phyloP scores from a whole-genome alignment of 2,888 invertebrate species.

The Apodemia duryi region DNA sequence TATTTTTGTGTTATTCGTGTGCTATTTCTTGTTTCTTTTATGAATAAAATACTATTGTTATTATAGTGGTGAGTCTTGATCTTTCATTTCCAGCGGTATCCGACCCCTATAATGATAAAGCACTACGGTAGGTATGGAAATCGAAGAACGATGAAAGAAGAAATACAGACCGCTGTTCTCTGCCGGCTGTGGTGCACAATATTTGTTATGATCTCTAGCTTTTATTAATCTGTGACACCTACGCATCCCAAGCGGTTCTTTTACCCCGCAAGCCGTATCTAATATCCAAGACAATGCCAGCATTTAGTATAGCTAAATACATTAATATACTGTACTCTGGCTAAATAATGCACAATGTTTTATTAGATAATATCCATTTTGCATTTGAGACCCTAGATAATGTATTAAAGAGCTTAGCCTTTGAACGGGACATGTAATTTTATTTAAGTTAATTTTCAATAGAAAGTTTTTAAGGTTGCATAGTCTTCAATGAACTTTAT shows the following conservation, averaged over 20 bases:
- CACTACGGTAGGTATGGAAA: no score
- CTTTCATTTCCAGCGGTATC: no score
- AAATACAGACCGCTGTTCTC: no score
- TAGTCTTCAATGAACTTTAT: no score
- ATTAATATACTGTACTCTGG: constrained; percentile 46
- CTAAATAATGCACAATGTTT: constrained; percentile 55
- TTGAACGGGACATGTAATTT: background rate
- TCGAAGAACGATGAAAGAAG: no score
- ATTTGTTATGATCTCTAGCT: background rate
- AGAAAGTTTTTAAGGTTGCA: no score
- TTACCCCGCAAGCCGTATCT: constrained; percentile 52
- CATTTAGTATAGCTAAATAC: constrained; percentile 51
- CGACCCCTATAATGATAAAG: no score
- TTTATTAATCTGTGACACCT: constrained; percentile 41
- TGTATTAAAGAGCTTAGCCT: background rate
- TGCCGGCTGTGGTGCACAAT: no score
- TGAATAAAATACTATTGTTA: no score
- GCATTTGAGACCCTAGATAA: background rate
- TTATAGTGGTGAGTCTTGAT: no score
- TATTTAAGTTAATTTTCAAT: background rate
- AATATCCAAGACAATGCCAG: constrained; percentile 63
- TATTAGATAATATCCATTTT: constrained; percentile 23
- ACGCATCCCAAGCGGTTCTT: constrained; percentile 27
- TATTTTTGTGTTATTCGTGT: no score
- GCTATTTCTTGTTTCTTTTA: no score